Evolutionary conservation across 2,113 vertebrate species (phyloP).

Genomic region (Columba livia): DNA sequence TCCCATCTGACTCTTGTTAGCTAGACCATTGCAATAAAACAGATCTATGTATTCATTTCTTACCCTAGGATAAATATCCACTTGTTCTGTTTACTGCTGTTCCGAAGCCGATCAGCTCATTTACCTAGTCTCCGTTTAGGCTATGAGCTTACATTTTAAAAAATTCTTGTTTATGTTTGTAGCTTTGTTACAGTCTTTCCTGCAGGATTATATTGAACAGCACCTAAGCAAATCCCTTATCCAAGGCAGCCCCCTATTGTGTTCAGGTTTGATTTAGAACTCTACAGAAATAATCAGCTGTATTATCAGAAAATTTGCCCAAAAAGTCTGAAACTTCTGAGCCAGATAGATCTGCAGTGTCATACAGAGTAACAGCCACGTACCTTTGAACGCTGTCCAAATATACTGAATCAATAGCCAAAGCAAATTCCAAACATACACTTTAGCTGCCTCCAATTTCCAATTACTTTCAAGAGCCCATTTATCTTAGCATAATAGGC

Average conservation of each 20-base stretch:
- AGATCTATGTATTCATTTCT: not conserved
- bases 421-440: not conserved
- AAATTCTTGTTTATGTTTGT: not conserved
- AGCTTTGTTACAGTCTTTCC: not conserved
- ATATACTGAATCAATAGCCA: not conserved
- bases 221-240: not conserved
- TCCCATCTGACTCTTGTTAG: not conserved
- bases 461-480: not conserved
- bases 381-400: conserved; percentile 1
- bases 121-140: not conserved
- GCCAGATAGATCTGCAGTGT: not conserved
- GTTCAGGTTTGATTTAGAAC: conserved; percentile 7
- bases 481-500: not conserved
- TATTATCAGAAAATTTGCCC: not conserved
- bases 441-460: not conserved
- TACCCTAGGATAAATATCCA: not conserved
- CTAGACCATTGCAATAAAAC: not conserved
- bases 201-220: not conserved
- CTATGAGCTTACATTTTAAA: not conserved
- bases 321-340: not conserved
- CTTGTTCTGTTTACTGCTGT: not conserved
- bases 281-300: not conserved
- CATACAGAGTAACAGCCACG: not conserved
- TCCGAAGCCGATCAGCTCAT: not conserved
- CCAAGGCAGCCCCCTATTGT: not conserved